These are phyloP conservation scores for Etia nguti DNA, from an alignment of 2,113 vertebrate genomes.

Conservation along the genomic window DNA sequence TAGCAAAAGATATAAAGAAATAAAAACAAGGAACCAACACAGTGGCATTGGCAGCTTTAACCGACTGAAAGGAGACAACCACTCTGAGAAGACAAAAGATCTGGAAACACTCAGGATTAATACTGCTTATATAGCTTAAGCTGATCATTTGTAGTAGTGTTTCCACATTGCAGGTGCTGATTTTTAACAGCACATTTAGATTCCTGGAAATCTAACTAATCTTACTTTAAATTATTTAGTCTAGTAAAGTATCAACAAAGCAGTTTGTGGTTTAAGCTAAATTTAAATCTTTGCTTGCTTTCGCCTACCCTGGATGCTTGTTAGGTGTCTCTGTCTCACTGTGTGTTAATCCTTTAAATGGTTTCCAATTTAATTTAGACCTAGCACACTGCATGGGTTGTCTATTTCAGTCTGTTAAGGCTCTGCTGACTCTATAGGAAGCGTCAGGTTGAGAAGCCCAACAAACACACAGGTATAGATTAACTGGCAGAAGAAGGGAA, in stretches of 20 bases:
- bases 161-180: not conserved
- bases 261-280: not conserved
- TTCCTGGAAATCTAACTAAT: not conserved
- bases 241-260: not conserved
- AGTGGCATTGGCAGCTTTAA: slow-evolving; percentile 71
- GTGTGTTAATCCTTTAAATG: slow-evolving; percentile 37
- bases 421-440: slow-evolving; percentile 71
- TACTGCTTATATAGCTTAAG: not conserved
- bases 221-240: not conserved
- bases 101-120: not conserved
- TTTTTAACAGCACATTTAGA: not conserved
- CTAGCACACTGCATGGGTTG: slow-evolving; percentile 55
- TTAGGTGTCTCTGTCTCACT: slow-evolving; percentile 31
- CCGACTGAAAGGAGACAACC: slow-evolving; percentile 75
- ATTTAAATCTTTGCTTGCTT: slow-evolving; percentile 24
- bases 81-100: not conserved
- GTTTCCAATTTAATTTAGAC: slow-evolving; percentile 37
- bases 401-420: slow-evolving; percentile 79
- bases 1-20: slow-evolving; percentile 36
- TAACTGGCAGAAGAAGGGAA: slow-evolving; percentile 45
- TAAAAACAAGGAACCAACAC: slow-evolving; percentile 43
- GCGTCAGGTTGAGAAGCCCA: slow-evolving; percentile 68
- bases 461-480: slow-evolving; percentile 62
- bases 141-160: not conserved
- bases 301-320: not conserved